Evolutionary conservation across 1,140 invertebrate species (phyloP).

Genomic region (Formica selysi): DNA sequence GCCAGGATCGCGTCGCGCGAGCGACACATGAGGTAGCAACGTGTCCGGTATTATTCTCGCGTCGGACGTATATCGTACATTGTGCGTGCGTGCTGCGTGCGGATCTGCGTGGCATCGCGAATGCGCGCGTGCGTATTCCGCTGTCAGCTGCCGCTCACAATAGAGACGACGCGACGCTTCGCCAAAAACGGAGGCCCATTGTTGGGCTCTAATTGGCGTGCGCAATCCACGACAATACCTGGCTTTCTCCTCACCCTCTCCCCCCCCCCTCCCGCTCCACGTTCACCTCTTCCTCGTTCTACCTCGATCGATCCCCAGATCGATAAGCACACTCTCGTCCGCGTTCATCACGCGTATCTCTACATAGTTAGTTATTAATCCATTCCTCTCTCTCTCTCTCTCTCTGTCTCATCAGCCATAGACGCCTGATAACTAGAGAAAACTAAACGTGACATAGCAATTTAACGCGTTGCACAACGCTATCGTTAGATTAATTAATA

Average conservation of each 20-base stretch:
- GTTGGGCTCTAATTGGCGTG: conserved; percentile 70
- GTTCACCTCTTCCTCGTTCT: background rate
- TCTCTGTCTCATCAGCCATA: conserved; percentile 3
- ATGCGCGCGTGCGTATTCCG: conserved; percentile 47
- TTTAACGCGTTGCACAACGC: conserved; percentile 26
- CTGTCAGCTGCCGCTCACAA: conserved; percentile 73
- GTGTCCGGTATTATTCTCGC: conserved; percentile 59
- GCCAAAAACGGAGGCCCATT: conserved; percentile 69
- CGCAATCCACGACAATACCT: conserved; percentile 64
- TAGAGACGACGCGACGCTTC: conserved; percentile 57
- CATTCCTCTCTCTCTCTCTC: background rate
- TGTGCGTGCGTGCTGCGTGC: conserved; percentile 64
- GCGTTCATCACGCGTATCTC: conserved; percentile 7
- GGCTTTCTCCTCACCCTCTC: conserved; percentile 13
- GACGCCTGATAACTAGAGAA: conserved; percentile 14
- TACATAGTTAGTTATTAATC: conserved; percentile 46
- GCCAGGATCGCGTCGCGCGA: conserved; percentile 31
- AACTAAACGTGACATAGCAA: conserved; percentile 26
- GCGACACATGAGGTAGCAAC: conserved; percentile 51
- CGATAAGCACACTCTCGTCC: conserved; percentile 37
- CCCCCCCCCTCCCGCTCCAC: background rate
- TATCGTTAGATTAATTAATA: conserved; percentile 47
- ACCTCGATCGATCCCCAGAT: conserved; percentile 50
- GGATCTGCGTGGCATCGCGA: conserved; percentile 50
- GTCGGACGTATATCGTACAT: conserved; percentile 65